These are phyloP conservation scores for Mantis religiosa DNA, from an alignment of 2,888 invertebrate species.

Conservation along the genomic window DNA sequence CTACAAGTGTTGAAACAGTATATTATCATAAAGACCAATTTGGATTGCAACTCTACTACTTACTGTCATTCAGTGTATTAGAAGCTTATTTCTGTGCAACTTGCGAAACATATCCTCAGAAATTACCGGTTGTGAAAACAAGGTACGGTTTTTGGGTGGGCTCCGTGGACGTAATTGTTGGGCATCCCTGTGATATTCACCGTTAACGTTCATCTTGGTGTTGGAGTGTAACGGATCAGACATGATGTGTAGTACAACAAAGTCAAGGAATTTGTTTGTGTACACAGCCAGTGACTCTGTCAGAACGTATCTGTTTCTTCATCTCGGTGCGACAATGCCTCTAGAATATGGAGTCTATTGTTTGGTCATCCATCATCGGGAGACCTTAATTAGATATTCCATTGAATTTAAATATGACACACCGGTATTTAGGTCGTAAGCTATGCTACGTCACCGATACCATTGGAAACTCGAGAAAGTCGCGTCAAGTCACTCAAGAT, in stretches of 20 bases:
- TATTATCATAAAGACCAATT: no score
- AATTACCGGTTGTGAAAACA: no score
- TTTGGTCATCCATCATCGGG: constrained; percentile 12
- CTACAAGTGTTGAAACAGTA: no score
- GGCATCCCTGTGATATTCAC: neutral
- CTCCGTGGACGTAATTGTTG: neutral
- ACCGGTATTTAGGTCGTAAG: constrained; percentile 8
- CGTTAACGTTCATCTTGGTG: neutral
- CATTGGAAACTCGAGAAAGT: neutral
- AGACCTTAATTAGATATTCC: constrained; percentile 8
- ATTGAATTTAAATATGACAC: constrained; percentile 14
- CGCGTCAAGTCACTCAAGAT: neutral
- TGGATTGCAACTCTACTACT: no score
- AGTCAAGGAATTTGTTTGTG: neutral
- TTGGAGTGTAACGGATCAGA: neutral
- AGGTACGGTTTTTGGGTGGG: neutral
- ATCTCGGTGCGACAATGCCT: neutral
- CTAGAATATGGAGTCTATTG: neutral
- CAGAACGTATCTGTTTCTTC: neutral
- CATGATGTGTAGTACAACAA: neutral
- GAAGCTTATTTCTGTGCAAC: no score
- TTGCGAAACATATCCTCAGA: no score
- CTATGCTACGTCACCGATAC: constrained; percentile 5
- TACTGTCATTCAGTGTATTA: no score
- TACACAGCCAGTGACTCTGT: neutral